Conservation (phyloP, 1,140 invertebrate genomes). For the Bombus confusus region DNA sequence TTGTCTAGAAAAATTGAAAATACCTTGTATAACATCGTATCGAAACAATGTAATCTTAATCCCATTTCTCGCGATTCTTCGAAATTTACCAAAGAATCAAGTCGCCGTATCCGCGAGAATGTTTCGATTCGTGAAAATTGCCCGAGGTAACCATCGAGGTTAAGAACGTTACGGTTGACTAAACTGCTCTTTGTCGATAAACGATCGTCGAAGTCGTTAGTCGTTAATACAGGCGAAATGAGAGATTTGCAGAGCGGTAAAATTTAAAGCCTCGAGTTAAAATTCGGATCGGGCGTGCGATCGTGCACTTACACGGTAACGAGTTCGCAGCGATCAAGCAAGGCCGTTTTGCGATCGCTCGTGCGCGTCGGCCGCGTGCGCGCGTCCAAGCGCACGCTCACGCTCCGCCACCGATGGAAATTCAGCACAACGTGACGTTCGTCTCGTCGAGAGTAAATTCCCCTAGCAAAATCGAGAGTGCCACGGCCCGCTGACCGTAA, state of each 20-base stretch:
- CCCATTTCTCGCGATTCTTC: neutral
- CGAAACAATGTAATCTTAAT: neutral
- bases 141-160: conserved; percentile 13
- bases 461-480: conserved; percentile 67
- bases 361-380: conserved; percentile 52
- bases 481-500: conserved; percentile 45
- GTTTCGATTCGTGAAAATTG: neutral
- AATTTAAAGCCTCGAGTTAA: conserved; percentile 45
- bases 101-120: neutral
- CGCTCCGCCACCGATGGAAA: conserved; percentile 53
- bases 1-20: neutral
- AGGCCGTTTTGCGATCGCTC: conserved; percentile 67
- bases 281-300: conserved; percentile 26
- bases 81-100: neutral
- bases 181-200: neutral
- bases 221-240: conserved; percentile 45
- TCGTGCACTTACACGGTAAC: conserved; percentile 36
- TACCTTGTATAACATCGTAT: neutral
- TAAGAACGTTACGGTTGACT: conserved; percentile 37
- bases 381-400: conserved; percentile 1
- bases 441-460: conserved; percentile 69
- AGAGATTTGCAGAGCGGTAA: conserved; percentile 44
- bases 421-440: conserved; percentile 56
- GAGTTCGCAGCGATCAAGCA: conserved; percentile 50
- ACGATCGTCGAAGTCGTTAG: conserved; percentile 43